Evolutionary conservation across 2,888 invertebrate genomes (phyloP), one percentile per base, ranked within the genome.

Genomic region (Carterocephalus palaemon): DNA sequence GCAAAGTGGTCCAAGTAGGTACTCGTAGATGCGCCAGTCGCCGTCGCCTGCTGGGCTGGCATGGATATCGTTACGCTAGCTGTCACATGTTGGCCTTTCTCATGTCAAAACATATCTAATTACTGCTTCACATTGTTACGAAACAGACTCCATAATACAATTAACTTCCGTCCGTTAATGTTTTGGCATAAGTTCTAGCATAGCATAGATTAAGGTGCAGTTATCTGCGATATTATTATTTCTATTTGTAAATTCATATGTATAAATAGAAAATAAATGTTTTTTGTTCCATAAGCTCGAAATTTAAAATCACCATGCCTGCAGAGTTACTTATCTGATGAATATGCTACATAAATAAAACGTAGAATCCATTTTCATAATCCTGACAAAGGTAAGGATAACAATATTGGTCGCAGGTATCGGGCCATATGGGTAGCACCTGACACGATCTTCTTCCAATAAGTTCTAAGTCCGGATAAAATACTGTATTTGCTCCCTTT

Each of bases 371-470:
- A 29, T 31, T 45, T 36, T 45, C 19, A 45, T 37, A 37, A 37
- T 45, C 43, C 51, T 46, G 38, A 48, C 36, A 49, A 52, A 52
- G 47, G 37, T 43, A 32, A 36, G 43, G 40, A 54, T 56, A 54
- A 70, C 70, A 74, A 70, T 68, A 57, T 63, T 49, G 61, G 64
- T 20, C 60, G 66, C 80, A 82, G 80, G 80, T 80, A 80, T 54
- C 51, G 41, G 45, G 57, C 67, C 63, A 68, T 48, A 32, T 51
- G 52, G 64, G 71, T 69, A 73, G 64, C 76, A 78, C 74, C 75
- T 78, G 75, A 71, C 76, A 75, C 70, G 69, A 67, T 68, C 70
- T 55, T 54, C 49, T 53, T 52, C 42, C 50, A 46, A 52, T 53
- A 54, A 48, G 10, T 45, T 38, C 36, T 37, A 51, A 43, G 39